Evolutionary conservation across 1,140 invertebrate genomes (phyloP).

Genomic region (Varroa destructor): DNA sequence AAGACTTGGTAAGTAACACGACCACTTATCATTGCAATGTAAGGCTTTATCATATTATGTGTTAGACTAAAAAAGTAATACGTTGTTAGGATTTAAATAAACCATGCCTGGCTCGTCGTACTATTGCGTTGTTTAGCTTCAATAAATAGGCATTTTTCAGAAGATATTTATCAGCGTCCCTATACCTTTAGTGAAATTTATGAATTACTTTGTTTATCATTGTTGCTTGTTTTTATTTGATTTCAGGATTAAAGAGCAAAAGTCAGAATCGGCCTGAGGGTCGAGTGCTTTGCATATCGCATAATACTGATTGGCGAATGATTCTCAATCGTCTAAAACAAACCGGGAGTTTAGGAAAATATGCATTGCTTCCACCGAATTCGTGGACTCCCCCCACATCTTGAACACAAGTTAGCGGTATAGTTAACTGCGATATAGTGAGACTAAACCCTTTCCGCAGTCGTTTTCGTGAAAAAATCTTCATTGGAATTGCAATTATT

Average conservation of each 20-base stretch:
- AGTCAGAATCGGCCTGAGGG: slow-evolving; percentile 14
- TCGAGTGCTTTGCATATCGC: slow-evolving; percentile 19
- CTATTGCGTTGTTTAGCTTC: too few relatives aligned
- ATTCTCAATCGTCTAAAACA: slow-evolving; percentile 7
- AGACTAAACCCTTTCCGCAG: too few relatives aligned
- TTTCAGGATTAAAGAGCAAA: slow-evolving; percentile 24
- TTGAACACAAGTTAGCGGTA: too few relatives aligned
- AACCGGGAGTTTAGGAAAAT: background rate
- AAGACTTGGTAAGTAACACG: background rate
- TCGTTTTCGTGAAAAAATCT: too few relatives aligned
- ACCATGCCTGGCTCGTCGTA: background rate
- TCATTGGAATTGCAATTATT: too few relatives aligned
- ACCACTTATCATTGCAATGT: background rate
- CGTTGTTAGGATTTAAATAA: background rate
- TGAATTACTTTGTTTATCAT: too few relatives aligned
- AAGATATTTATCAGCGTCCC: too few relatives aligned
- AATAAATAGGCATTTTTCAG: too few relatives aligned
- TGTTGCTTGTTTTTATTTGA: background rate
- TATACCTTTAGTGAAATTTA: too few relatives aligned
- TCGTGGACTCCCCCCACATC: background rate
- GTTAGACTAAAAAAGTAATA: background rate
- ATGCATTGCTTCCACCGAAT: background rate
- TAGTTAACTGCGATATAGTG: too few relatives aligned
- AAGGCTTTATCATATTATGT: background rate
- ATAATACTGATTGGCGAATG: slow-evolving; percentile 22